These are phyloP conservation scores for Coranthus polyacanthus DNA, from an alignment of 2,797 vertebrate species.

Conservation along the genomic window DNA sequence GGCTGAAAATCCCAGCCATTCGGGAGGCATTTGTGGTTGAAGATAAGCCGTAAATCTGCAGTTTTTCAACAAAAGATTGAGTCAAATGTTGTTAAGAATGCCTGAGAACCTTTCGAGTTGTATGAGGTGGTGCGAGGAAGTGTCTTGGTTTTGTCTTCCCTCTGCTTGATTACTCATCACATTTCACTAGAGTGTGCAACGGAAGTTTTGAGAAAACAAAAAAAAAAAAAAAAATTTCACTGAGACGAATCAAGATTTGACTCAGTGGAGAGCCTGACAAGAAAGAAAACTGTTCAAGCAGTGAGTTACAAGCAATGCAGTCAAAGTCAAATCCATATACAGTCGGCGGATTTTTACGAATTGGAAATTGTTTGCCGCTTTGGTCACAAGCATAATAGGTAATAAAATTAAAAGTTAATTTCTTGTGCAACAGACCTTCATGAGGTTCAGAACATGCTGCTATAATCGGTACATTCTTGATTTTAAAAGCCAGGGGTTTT, in stretches of 20 bases:
- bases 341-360: too few relatives aligned
- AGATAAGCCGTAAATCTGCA: slow-evolving; percentile 4
- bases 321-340: neutral
- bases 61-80: slow-evolving; percentile 11
- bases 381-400: too few relatives aligned
- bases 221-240: slow-evolving; percentile 2
- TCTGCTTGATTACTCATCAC: slow-evolving; percentile 80
- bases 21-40: neutral
- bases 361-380: too few relatives aligned
- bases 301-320: slow-evolving; percentile 48
- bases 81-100: slow-evolving; percentile 20
- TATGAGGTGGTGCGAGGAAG: slow-evolving; percentile 55
- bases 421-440: too few relatives aligned
- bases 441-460: too few relatives aligned
- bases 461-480: too few relatives aligned
- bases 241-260: slow-evolving; percentile 61
- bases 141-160: slow-evolving; percentile 48
- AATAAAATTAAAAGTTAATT: too few relatives aligned
- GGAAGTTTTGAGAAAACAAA: slow-evolving; percentile 65
- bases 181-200: slow-evolving; percentile 65
- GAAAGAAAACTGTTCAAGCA: slow-evolving; percentile 46
- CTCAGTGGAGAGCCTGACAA: slow-evolving; percentile 60
- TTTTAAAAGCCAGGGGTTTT: too few relatives aligned
- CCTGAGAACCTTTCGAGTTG: slow-evolving; percentile 1
- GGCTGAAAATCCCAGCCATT: neutral